These are phyloP conservation scores for Heteromormyrus szaboi DNA, from an alignment of 2,797 vertebrate genomes.

Conservation along the genomic window DNA sequence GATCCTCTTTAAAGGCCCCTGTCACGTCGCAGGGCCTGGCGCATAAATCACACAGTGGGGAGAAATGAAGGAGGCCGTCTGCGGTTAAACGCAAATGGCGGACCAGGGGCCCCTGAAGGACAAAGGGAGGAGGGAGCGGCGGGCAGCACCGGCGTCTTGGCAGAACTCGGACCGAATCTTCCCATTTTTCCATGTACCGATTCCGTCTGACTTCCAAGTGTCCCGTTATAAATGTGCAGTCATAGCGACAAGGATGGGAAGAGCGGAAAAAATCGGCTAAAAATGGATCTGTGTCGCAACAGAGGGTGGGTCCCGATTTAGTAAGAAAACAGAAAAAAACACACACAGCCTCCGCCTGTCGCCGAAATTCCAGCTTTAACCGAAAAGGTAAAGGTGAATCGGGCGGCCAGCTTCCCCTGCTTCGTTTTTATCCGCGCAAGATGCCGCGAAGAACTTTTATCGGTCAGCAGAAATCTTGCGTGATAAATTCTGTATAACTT, in stretches of 20 bases:
- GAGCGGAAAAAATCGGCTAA: conserved; percentile 52
- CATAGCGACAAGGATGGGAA: conserved; percentile 62
- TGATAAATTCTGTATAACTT: conserved; percentile 32
- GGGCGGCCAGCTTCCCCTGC: conserved; percentile 20
- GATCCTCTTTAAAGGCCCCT: conserved; percentile 54
- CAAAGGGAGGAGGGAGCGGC: conserved; percentile 50
- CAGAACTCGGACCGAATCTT: not conserved
- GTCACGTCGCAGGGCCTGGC: conserved; percentile 55
- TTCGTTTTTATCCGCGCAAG: conserved; percentile 15
- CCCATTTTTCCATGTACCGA: conserved; percentile 21
- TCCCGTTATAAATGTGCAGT: conserved; percentile 61
- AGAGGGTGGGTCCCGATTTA: conserved; percentile 34
- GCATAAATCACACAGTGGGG: conserved; percentile 67
- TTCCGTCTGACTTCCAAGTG: conserved; percentile 29
- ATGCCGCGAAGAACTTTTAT: conserved; percentile 19
- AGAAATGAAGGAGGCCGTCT: conserved; percentile 64
- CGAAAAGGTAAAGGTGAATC: conserved; percentile 13
- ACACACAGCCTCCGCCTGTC: not conserved
- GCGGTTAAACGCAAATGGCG: conserved; percentile 60
- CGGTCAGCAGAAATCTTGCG: conserved; percentile 22
- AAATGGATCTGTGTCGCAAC: conserved; percentile 53
- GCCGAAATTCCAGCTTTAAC: conserved; percentile 22
- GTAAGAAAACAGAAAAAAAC: conserved; percentile 9
- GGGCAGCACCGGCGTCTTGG: conserved; percentile 4
- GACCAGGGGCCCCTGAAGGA: conserved; percentile 53